Percentiles rank a stretch among this genome's conserved stretches.
These are phyloP conservation scores for Champsocephalus esox DNA, from an alignment of 2,797 vertebrate genomes.

Conservation along the genomic window DNA sequence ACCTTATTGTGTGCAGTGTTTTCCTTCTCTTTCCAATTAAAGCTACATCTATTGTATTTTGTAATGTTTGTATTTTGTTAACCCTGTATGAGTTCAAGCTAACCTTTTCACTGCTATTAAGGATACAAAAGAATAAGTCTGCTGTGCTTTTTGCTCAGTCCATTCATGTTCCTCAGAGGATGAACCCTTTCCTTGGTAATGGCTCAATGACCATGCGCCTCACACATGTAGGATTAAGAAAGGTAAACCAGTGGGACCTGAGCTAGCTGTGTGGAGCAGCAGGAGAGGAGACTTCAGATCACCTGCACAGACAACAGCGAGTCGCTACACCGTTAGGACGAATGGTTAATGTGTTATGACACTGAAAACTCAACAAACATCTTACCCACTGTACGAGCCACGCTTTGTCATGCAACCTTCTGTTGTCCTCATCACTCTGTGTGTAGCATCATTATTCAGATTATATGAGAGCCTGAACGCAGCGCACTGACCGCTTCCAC, in stretches of 20 bases:
- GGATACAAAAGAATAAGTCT: no score
- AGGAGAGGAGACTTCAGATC: background rate
- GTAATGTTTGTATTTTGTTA: background rate
- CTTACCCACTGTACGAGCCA: constrained; percentile 57
- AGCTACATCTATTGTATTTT: background rate
- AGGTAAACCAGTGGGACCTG: no score
- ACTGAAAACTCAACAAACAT: constrained; percentile 27
- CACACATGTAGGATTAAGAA: no score
- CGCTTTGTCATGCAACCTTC: constrained; percentile 62
- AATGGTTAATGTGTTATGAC: constrained; percentile 61
- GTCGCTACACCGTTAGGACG: constrained; percentile 50
- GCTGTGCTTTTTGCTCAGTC: no score
- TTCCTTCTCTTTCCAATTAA: background rate
- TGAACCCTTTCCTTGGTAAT: no score
- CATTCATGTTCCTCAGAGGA: no score
- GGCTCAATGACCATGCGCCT: no score
- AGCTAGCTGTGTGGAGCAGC: background rate
- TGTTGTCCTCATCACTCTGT: constrained; percentile 54
- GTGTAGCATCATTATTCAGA: constrained; percentile 24
- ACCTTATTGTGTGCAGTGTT: no score
- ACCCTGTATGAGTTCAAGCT: no score
- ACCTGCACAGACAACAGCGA: constrained; percentile 38
- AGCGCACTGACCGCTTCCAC: constrained; percentile 12
- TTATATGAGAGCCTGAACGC: background rate
- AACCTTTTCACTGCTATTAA: no score